Evolutionary conservation across 2,888 invertebrate genomes (phyloP).

Genomic region (Pyrrhosoma nymphula): DNA sequence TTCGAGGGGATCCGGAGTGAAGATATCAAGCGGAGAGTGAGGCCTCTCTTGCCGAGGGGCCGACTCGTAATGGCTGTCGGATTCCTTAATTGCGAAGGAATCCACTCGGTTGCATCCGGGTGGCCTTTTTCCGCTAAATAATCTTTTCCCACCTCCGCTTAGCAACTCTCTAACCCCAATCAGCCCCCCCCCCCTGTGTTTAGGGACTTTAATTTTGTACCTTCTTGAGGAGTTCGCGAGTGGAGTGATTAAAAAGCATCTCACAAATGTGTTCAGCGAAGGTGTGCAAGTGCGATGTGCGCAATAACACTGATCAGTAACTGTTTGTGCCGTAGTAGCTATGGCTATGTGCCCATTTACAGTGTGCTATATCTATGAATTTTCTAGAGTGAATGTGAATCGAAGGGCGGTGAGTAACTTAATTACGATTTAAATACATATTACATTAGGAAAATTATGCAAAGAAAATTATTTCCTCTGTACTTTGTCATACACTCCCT

Average conservation of each 20-base stretch:
- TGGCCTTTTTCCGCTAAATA: not conserved
- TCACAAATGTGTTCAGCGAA: too few relatives aligned
- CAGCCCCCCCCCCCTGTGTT: not conserved
- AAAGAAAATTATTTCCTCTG: too few relatives aligned
- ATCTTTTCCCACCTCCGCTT: constrained; percentile 11
- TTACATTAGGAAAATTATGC: too few relatives aligned
- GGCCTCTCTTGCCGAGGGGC: too few relatives aligned
- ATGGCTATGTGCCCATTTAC: too few relatives aligned
- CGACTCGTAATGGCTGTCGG: constrained; percentile 42
- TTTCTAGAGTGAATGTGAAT: too few relatives aligned
- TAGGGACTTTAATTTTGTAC: not conserved
- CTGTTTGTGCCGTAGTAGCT: too few relatives aligned
- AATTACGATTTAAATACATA: too few relatives aligned
- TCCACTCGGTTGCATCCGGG: constrained; percentile 35
- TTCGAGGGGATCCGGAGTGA: not conserved
- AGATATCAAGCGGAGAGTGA: constrained; percentile 53
- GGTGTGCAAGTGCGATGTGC: not conserved
- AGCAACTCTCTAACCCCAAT: not conserved
- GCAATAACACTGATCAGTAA: not conserved
- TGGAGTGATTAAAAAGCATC: not conserved
- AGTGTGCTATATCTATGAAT: too few relatives aligned
- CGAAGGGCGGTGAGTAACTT: too few relatives aligned
- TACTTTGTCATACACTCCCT: too few relatives aligned
- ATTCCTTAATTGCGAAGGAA: constrained; percentile 57
- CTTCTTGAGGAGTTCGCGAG: not conserved